Evolutionary conservation across 2,797 vertebrate genomes (phyloP).

Genomic region (Onychomys arenicola): DNA sequence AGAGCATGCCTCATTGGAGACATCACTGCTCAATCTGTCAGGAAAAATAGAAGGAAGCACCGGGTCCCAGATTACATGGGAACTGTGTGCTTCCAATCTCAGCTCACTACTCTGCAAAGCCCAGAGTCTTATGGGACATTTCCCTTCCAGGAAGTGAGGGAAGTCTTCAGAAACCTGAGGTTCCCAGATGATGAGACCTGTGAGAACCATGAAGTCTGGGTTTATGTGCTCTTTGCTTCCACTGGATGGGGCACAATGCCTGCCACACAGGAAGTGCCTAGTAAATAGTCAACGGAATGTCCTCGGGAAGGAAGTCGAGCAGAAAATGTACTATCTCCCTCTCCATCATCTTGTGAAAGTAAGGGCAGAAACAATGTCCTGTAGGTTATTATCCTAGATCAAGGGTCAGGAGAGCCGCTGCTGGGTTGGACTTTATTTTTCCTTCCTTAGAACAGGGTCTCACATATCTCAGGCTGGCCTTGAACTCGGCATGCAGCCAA

Average conservation of each 20-base stretch:
- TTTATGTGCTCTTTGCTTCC: not conserved
- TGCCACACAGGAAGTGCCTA: not conserved
- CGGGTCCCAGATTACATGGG: not conserved
- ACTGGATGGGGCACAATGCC: not conserved
- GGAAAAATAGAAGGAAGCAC: not conserved
- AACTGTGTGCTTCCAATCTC: not conserved
- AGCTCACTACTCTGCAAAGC: not conserved
- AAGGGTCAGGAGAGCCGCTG: not conserved
- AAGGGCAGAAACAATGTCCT: not conserved
- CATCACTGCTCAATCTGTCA: not conserved
- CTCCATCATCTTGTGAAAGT: not conserved
- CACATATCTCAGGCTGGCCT: not conserved
- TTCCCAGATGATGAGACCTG: not conserved
- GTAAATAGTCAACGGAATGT: not conserved
- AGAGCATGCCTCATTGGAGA: not conserved
- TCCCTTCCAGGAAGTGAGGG: not conserved
- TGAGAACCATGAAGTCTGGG: not conserved
- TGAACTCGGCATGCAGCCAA: not conserved
- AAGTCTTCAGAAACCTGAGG: not conserved
- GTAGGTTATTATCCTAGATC: not conserved
- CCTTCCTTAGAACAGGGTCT: not conserved
- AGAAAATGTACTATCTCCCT: not conserved
- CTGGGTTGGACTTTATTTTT: not conserved
- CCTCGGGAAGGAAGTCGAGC: not conserved
- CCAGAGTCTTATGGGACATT: not conserved